Percentiles rank a stretch among this genome's conserved stretches.
phyloP scores from a whole-genome alignment of 2,113 vertebrate species.

The Amblyopsis rosae region DNA sequence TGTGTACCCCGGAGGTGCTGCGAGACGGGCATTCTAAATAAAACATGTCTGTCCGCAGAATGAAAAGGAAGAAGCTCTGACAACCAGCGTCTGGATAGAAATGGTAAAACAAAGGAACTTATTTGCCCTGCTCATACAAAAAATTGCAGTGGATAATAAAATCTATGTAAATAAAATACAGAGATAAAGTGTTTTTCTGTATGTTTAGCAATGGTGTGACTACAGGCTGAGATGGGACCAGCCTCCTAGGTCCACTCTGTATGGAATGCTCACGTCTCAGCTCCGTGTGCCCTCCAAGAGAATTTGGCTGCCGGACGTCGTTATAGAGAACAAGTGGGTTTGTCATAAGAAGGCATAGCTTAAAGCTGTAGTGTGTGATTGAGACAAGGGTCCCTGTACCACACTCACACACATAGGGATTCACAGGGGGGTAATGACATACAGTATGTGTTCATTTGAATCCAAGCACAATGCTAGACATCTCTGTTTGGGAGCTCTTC shows the following conservation, averaged over 20 bases:
- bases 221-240: conserved; percentile 89
- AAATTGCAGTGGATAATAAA: too few species aligned
- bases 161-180: neutral
- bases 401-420: too few species aligned
- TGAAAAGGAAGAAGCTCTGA: conserved; percentile 90
- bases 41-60: conserved; percentile 75
- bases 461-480: too few species aligned
- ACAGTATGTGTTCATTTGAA: too few species aligned
- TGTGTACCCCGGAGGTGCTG: neutral
- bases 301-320: conserved; percentile 91
- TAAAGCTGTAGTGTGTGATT: too few species aligned
- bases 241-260: conserved; percentile 60
- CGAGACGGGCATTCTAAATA: neutral
- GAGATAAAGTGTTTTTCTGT: conserved; percentile 4
- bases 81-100: conserved; percentile 94
- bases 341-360: too few species aligned
- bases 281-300: conserved; percentile 86
- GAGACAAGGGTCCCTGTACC: too few species aligned
- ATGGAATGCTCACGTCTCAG: conserved; percentile 77
- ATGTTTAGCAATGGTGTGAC: conserved; percentile 86
- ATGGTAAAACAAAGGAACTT: conserved; percentile 79
- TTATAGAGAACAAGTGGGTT: conserved; percentile 93
- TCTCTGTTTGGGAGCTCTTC: too few species aligned
- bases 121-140: neutral
- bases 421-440: too few species aligned